Evolutionary conservation across 2,888 invertebrate species (phyloP).

Genomic region (Phrixothrix hirtus): DNA sequence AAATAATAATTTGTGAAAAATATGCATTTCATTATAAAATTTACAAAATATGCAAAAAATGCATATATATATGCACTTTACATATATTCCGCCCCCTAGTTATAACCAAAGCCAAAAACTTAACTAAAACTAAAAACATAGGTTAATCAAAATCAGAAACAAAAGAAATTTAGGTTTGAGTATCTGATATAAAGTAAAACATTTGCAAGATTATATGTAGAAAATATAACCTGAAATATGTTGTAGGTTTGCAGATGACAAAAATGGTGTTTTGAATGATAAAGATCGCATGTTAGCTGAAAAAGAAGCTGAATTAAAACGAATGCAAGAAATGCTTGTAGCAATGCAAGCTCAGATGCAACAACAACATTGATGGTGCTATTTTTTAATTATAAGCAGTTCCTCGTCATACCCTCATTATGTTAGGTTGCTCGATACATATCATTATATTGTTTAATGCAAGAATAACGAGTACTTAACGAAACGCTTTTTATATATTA

Average conservation of each 20-base stretch:
- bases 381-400: slow-evolving; percentile 1
- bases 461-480: slow-evolving; percentile 7
- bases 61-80: no score
- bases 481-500: not conserved
- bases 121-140: no score
- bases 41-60: no score
- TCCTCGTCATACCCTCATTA: not conserved
- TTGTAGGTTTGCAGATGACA: slow-evolving; percentile 57
- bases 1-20: no score
- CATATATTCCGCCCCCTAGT: no score
- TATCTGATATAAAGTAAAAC: no score
- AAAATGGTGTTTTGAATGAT: slow-evolving; percentile 60
- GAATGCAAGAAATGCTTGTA: slow-evolving; percentile 95
- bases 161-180: no score
- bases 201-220: no score
- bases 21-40: no score
- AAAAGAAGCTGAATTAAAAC: slow-evolving; percentile 88
- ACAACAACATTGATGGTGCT: slow-evolving; percentile 59
- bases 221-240: no score
- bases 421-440: slow-evolving; percentile 9
- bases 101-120: no score
- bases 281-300: slow-evolving; percentile 85
- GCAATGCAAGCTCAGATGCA: slow-evolving; percentile 96
- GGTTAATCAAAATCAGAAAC: no score
- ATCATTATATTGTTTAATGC: slow-evolving; percentile 11